These are phyloP conservation scores for Gasterosteus aculeatus DNA, from an alignment of 2,113 vertebrate genomes.

Conservation along the genomic window DNA sequence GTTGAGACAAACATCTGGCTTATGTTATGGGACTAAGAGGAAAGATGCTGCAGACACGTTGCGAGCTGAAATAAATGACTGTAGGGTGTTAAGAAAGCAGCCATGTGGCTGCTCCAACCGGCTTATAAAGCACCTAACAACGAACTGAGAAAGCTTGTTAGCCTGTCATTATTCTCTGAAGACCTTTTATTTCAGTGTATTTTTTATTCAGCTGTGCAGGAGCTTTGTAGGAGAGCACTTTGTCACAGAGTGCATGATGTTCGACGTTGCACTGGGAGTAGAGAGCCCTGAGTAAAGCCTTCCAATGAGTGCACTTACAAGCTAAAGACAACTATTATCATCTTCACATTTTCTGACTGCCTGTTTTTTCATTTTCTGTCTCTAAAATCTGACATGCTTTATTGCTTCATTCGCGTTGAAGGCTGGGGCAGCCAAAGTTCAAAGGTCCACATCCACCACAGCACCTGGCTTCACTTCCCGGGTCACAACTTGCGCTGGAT, in stretches of 20 bases:
- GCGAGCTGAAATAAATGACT: conserved; percentile 1
- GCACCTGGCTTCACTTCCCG: conserved; percentile 98
- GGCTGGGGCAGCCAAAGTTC: conserved; percentile 99
- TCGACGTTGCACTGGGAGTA: background rate
- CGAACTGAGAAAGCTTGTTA: conserved; percentile 4
- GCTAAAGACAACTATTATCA: background rate
- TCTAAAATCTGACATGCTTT: background rate
- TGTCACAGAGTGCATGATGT: background rate
- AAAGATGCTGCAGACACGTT: background rate
- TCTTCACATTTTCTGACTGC: background rate
- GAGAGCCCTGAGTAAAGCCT: background rate
- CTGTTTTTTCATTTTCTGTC: background rate
- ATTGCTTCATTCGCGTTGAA: conserved; percentile 66
- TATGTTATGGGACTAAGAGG: background rate
- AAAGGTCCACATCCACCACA: conserved; percentile 99
- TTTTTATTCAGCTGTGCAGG: background rate
- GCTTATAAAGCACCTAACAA: background rate
- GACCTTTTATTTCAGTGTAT: background rate
- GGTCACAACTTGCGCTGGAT: conserved; percentile 98
- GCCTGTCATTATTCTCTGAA: background rate
- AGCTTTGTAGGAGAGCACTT: background rate
- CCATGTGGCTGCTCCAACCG: background rate
- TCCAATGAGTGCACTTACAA: background rate
- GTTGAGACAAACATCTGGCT: background rate
- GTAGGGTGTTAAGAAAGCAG: background rate